Conservation (phyloP, 2,797 vertebrate species). For the Silurus lanzhouensis region DNA sequence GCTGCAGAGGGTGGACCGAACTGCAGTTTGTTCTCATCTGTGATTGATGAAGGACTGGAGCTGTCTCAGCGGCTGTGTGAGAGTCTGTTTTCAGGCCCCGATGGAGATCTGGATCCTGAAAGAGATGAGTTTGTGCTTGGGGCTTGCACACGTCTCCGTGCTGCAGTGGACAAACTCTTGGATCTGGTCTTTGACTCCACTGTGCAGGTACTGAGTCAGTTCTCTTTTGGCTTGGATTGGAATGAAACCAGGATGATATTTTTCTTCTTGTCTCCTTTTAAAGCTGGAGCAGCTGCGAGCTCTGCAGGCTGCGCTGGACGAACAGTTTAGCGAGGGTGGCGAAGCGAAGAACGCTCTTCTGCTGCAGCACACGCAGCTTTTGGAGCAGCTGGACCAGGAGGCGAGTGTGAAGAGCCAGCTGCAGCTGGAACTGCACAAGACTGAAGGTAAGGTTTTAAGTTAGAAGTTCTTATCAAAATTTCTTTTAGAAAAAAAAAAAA, state of each 20-base stretch:
- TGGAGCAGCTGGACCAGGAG: slow-evolving; percentile 82
- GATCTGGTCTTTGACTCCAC: slow-evolving; percentile 85
- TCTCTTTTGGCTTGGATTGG: background rate
- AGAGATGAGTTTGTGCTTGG: slow-evolving; percentile 80
- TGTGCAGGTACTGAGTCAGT: slow-evolving; percentile 75
- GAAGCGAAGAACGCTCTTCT: slow-evolving; percentile 78
- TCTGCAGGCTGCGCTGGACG: slow-evolving; percentile 77
- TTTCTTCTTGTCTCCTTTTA: background rate
- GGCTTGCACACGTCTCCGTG: slow-evolving; percentile 76
- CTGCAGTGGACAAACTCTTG: slow-evolving; percentile 84
- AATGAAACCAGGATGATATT: background rate
- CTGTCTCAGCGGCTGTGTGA: slow-evolving; percentile 88
- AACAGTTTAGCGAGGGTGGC: slow-evolving; percentile 78
- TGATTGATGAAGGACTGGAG: slow-evolving; percentile 76
- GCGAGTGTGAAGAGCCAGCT: slow-evolving; percentile 78
- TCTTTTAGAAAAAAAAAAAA: background rate
- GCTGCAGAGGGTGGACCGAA: slow-evolving; percentile 61
- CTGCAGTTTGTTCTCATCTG: slow-evolving; percentile 63
- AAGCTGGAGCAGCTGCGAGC: slow-evolving; percentile 85
- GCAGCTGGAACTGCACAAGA: slow-evolving; percentile 86
- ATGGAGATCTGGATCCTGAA: slow-evolving; percentile 71
- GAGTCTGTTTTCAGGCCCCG: slow-evolving; percentile 84
- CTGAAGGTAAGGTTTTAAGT: slow-evolving; percentile 78
- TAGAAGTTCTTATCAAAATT: no score
- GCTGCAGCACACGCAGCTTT: slow-evolving; percentile 80